Evolutionary conservation across 2,888 invertebrate genomes (phyloP).

Genomic region (Eupithecia insigniata): DNA sequence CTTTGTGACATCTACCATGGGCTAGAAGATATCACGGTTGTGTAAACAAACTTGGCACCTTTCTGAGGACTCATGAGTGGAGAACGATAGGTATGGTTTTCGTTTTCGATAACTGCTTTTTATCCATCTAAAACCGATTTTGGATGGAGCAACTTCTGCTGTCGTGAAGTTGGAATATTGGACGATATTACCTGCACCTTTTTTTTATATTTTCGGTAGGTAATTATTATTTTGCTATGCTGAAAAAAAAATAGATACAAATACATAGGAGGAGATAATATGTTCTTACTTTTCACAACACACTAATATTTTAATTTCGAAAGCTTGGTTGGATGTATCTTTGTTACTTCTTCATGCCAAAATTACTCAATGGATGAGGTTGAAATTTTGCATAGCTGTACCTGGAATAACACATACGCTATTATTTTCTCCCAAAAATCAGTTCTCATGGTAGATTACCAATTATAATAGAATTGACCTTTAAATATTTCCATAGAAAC

Average conservation of each 20-base stretch:
- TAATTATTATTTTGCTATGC: neutral
- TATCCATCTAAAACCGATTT: neutral
- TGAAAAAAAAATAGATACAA: too few species aligned
- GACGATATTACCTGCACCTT: neutral
- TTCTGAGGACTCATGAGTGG: constrained; percentile 11
- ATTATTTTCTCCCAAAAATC: neutral
- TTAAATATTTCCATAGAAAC: neutral
- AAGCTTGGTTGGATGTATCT: neutral
- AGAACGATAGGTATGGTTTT: constrained; percentile 4
- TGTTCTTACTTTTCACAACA: neutral
- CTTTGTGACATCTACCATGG: constrained; percentile 70
- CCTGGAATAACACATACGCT: neutral
- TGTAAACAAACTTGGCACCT: constrained; percentile 31
- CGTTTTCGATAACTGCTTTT: neutral
- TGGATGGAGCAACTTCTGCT: neutral
- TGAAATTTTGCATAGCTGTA: neutral
- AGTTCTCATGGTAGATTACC: too few species aligned
- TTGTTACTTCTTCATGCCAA: neutral
- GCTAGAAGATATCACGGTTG: constrained; percentile 45
- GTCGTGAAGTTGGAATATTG: neutral
- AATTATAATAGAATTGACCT: too few species aligned
- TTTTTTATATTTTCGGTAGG: neutral
- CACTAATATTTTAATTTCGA: neutral
- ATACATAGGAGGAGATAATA: neutral
- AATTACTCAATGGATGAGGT: neutral